These are phyloP conservation scores for Nasonia longicornis DNA, from an alignment of 1,140 invertebrate species.

Conservation along the genomic window DNA sequence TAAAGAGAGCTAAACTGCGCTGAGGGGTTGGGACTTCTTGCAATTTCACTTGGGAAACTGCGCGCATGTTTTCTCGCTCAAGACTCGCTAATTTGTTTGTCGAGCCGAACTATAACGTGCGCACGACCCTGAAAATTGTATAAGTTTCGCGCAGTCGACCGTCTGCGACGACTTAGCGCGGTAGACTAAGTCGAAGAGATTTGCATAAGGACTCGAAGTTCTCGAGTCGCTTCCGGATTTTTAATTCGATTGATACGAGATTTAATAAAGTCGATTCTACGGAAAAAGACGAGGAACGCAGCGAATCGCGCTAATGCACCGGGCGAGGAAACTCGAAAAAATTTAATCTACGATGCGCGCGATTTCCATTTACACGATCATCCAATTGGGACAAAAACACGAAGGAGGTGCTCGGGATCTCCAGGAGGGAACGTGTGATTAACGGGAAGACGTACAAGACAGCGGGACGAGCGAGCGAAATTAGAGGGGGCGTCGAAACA, in stretches of 20 bases:
- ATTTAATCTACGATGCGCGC: neutral
- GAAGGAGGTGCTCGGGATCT: neutral
- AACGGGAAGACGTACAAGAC: neutral
- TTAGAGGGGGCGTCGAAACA: neutral
- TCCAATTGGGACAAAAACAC: neutral
- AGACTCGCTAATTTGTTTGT: neutral
- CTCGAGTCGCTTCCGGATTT: neutral
- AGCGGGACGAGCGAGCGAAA: neutral
- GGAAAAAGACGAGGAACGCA: neutral
- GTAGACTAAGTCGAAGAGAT: too few species aligned
- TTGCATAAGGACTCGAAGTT: neutral
- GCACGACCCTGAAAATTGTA: constrained; percentile 3
- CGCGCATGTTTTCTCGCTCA: neutral
- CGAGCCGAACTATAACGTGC: neutral
- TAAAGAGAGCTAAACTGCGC: neutral
- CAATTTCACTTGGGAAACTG: constrained; percentile 1
- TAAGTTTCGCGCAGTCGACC: neutral
- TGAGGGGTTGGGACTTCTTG: neutral
- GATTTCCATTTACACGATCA: neutral
- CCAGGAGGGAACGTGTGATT: constrained; percentile 1
- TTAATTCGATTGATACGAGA: neutral
- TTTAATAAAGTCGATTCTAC: neutral
- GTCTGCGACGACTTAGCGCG: too few species aligned
- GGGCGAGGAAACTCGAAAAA: neutral
- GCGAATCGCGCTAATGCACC: neutral